Evolutionary conservation across 2,888 invertebrate species (phyloP), one percentile per base, ranked within the genome.

Genomic region (Creontiades dilutus): DNA sequence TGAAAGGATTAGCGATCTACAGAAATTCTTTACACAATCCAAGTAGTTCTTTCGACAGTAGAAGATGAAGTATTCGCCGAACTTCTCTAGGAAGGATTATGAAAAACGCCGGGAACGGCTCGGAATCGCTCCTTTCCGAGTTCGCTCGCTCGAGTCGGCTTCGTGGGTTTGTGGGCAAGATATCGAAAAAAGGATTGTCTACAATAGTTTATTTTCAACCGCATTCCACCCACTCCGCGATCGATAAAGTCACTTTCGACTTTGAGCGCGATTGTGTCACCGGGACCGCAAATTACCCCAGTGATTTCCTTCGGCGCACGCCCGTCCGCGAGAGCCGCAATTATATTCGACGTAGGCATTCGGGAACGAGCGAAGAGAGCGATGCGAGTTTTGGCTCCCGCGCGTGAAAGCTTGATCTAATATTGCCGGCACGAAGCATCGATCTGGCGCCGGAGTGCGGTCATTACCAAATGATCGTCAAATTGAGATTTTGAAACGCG

Each of bases 241-340:
- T 61, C 61, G 61, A 16, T 61, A 61, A n/a, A 61, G 61, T 61
- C 61, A 61, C 61, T 61, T 61, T 61, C 61, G 19, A 61, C 61
- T 19, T 61, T 61, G 61, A 61, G 19, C 4, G 12, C 61, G 61
- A 61, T 61, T 61, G 61, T 61, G 61, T 61, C 61, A 61, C 61
- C 61, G 61, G n/a, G 19, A 61, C 61, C 61, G n/a, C 61, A 61
- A 61, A 61, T 61, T 61, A 61, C 61, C 61, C 23, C 61, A 0
- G 16, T 16, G 61, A 61, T 61, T 61, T 61, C 61, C 61, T 61
- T 19, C 19, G 19, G 61, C 61, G 61, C 61, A 61, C 61, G 61
- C 19, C 61, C 61, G 19, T 16, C 61, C 19, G 61, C 48, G 13
- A 13, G n/a, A n/a, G 7, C 48, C 9, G 61, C 61, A 61, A 61